phyloP scores from a whole-genome alignment of 2,888 invertebrate species.

The Acrobasis suavella region DNA sequence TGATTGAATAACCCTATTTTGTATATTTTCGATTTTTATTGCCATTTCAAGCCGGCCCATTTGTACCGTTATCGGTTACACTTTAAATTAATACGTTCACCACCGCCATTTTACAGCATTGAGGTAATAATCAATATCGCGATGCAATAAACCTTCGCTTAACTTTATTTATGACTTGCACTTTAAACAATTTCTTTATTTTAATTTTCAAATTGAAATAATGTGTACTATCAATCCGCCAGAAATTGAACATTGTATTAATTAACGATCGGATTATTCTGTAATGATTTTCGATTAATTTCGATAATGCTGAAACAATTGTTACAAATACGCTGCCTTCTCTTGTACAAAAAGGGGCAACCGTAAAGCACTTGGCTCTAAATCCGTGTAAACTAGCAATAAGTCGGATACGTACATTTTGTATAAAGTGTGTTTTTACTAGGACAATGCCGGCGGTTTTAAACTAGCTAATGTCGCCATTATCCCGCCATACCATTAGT shows the following conservation, averaged over 20 bases:
- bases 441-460: conserved; percentile 18
- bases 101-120: not conserved
- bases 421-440: conserved; percentile 16
- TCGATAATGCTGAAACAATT: no score
- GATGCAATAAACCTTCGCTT: not conserved
- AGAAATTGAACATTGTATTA: no score
- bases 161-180: not conserved
- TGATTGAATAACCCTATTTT: conserved; percentile 23
- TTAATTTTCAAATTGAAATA: not conserved
- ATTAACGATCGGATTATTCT: no score
- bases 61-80: conserved; percentile 4
- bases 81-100: conserved; percentile 8
- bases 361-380: not conserved
- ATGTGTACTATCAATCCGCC: no score
- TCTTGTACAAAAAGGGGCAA: not conserved
- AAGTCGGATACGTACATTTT: conserved; percentile 13
- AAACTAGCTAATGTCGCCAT: conserved; percentile 22
- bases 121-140: not conserved
- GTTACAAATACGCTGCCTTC: no score
- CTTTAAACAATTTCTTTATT: not conserved
- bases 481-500: conserved; percentile 23
- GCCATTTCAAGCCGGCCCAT: conserved; percentile 10
- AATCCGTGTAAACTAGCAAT: conserved; percentile 4
- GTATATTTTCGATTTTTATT: conserved; percentile 22
- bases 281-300: no score